Evolutionary conservation across 2,888 invertebrate genomes (phyloP).

Genomic region (Sclerodermus sp.): DNA sequence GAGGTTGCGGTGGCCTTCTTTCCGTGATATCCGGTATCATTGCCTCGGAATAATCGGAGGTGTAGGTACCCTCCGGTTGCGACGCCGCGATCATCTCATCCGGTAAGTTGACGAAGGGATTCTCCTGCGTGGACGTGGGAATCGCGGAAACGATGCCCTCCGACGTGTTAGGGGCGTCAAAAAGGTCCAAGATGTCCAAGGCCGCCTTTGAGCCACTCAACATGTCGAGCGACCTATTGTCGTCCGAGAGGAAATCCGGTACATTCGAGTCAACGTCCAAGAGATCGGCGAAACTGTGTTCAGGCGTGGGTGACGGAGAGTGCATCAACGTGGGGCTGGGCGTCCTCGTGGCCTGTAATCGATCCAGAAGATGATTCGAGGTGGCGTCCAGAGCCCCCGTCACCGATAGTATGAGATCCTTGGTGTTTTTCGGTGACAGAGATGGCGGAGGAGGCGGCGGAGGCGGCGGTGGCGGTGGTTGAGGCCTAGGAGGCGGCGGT

Average conservation of each 20-base stretch:
- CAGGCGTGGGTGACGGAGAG: slow-evolving; percentile 83
- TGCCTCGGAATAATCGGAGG: no score
- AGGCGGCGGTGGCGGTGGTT: slow-evolving; percentile 45
- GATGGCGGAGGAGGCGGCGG: slow-evolving; percentile 62
- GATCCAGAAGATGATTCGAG: slow-evolving; percentile 79
- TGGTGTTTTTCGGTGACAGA: slow-evolving; percentile 76
- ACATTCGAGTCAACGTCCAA: slow-evolving; percentile 63
- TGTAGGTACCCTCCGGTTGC: no score
- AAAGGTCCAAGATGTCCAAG: slow-evolving; percentile 50
- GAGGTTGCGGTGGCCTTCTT: no score
- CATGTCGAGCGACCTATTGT: slow-evolving; percentile 42
- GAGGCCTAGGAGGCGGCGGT: slow-evolving; percentile 3
- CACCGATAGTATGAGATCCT: slow-evolving; percentile 81
- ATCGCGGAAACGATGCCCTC: slow-evolving; percentile 16
- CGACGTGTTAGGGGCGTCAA: slow-evolving; percentile 46
- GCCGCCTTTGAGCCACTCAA: no score
- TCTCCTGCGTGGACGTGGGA: slow-evolving; percentile 26
- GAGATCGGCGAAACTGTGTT: slow-evolving; percentile 66
- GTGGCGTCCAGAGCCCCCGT: slow-evolving; percentile 88
- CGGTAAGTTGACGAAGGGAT: slow-evolving; percentile 37
- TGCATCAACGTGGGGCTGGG: slow-evolving; percentile 87
- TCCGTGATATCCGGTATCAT: no score
- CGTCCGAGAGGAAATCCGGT: slow-evolving; percentile 52
- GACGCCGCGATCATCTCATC: slow-evolving; percentile 14
- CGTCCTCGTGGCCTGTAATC: slow-evolving; percentile 81